Percentiles rank a stretch among this genome's conserved stretches.
Evolutionary conservation across 53 echinoderm and acorn worm genomes (phyloP).

Genomic region (Actinopyga echinites): DNA sequence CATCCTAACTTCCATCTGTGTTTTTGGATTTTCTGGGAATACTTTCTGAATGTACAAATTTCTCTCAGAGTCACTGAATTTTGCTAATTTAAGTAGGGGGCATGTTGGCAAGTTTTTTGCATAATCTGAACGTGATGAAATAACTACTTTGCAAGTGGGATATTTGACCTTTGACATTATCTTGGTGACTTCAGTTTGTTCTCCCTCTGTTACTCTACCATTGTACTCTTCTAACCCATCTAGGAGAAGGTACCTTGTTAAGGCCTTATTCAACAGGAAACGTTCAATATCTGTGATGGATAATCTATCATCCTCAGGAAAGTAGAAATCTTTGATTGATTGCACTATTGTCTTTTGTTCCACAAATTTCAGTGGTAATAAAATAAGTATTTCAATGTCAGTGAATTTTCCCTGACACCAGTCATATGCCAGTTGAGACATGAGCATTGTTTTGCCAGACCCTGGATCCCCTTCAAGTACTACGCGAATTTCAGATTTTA

Average conservation of each 20-base stretch:
- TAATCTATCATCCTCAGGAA: background rate
- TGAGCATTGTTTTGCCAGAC: background rate
- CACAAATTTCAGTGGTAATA: slow-evolving; percentile 11
- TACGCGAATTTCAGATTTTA: background rate
- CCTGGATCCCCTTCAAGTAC: slow-evolving; percentile 15
- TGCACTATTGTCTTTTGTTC: background rate
- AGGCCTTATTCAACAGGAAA: background rate
- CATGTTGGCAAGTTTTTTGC: too few relatives aligned
- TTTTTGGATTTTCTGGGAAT: background rate
- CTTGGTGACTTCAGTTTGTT: too few relatives aligned
- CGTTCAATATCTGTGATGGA: background rate
- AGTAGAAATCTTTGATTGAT: background rate
- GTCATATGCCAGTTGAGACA: slow-evolving; percentile 9
- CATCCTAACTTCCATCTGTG: too few relatives aligned
- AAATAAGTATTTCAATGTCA: background rate
- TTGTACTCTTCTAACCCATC: too few relatives aligned
- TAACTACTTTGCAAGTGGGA: too few relatives aligned
- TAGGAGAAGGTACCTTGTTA: too few relatives aligned
- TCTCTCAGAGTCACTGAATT: too few relatives aligned
- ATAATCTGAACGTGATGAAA: too few relatives aligned
- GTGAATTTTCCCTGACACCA: background rate
- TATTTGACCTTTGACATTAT: too few relatives aligned
- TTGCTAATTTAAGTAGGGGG: too few relatives aligned
- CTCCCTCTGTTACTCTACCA: too few relatives aligned
- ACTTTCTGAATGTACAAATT: too few relatives aligned